Evolutionary conservation across 2,888 invertebrate species (phyloP).

Genomic region (Polydrusus tereticollis): DNA sequence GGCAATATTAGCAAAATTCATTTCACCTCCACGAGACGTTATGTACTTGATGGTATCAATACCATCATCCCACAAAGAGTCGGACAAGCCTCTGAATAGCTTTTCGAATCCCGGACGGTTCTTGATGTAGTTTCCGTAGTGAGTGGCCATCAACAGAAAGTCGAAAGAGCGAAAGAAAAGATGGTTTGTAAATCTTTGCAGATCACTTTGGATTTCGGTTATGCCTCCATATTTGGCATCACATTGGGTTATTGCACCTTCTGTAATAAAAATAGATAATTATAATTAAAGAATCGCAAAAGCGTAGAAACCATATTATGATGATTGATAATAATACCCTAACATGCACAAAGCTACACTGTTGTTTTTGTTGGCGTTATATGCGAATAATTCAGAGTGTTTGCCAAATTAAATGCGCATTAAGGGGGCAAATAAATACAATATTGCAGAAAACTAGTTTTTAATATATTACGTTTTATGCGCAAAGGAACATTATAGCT

Average conservation of each 20-base stretch:
- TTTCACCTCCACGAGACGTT: constrained; percentile 77
- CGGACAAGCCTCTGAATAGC: constrained; percentile 80
- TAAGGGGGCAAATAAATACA: too few relatives aligned
- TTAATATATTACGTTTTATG: too few relatives aligned
- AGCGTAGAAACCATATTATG: neutral
- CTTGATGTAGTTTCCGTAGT: constrained; percentile 82
- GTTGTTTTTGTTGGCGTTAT: too few relatives aligned
- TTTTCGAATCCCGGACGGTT: constrained; percentile 83
- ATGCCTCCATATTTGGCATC: constrained; percentile 77
- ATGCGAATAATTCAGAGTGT: too few relatives aligned
- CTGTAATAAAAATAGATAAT: constrained; percentile 42
- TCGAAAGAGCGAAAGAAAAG: constrained; percentile 82
- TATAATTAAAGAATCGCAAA: neutral
- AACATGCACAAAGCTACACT: too few relatives aligned
- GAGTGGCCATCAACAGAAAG: constrained; percentile 80
- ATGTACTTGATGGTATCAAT: constrained; percentile 84
- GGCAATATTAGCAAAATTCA: constrained; percentile 69
- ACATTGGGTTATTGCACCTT: constrained; percentile 69
- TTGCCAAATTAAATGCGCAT: too few relatives aligned
- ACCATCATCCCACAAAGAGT: constrained; percentile 80
- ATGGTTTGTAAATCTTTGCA: constrained; percentile 73
- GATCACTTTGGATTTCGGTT: constrained; percentile 67
- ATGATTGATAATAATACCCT: too few relatives aligned
- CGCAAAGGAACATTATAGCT: too few relatives aligned
- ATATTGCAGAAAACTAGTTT: too few relatives aligned